Evolutionary conservation across 1,140 invertebrate genomes (phyloP).

Genomic region (Probaryconus sp.): DNA sequence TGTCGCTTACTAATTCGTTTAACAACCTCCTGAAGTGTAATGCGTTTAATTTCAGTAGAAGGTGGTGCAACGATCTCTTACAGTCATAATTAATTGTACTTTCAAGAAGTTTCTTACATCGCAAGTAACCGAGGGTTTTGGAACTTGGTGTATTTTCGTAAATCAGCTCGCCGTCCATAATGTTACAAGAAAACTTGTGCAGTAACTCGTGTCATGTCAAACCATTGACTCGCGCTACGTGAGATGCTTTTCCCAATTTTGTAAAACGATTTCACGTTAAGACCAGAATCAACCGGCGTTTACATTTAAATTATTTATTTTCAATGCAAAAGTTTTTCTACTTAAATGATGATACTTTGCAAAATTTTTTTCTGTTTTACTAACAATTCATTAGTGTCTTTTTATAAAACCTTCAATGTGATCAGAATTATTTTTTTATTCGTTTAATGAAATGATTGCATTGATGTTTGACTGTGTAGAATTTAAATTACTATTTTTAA

Average conservation of each 20-base stretch:
- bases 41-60: constrained; percentile 29
- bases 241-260: constrained; percentile 25
- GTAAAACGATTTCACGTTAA: constrained; percentile 12
- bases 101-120: constrained; percentile 49
- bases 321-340: too few species aligned
- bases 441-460: too few species aligned
- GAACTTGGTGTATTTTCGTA: constrained; percentile 56
- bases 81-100: constrained; percentile 46
- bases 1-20: constrained; percentile 12
- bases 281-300: neutral
- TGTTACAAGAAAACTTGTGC: constrained; percentile 42
- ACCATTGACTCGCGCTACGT: constrained; percentile 29
- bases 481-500: constrained; percentile 17
- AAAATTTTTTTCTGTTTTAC: too few species aligned
- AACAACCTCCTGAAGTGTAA: constrained; percentile 15
- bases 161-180: constrained; percentile 46
- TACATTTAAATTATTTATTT: constrained; percentile 30
- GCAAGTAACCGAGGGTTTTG: constrained; percentile 29
- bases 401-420: too few species aligned
- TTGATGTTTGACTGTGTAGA: too few species aligned
- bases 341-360: too few species aligned
- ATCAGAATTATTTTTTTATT: too few species aligned
- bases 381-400: too few species aligned
- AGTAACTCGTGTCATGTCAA: constrained; percentile 41
- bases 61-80: constrained; percentile 31